These are phyloP conservation scores for Agrochola lota DNA, from an alignment of 2,888 invertebrate genomes.

Conservation along the genomic window DNA sequence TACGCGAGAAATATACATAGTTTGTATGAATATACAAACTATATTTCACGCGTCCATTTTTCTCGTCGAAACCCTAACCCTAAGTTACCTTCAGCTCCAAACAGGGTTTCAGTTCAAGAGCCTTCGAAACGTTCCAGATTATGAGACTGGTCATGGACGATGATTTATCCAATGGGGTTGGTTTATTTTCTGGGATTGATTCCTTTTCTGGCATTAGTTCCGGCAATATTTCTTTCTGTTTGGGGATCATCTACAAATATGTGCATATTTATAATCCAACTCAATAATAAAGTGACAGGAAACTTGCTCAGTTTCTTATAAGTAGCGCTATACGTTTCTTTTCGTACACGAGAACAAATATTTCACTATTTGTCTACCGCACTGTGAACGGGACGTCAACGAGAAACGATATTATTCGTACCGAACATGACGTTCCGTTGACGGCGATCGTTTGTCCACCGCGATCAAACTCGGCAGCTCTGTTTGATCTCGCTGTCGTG, in stretches of 20 bases:
- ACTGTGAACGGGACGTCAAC: no score
- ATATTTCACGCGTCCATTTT: not conserved
- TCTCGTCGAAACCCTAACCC: not conserved
- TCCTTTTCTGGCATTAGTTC: not conserved
- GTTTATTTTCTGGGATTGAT: not conserved
- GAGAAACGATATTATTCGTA: no score
- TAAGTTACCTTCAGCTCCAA: slow-evolving; percentile 79
- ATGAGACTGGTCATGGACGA: slow-evolving; percentile 81
- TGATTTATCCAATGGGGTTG: slow-evolving; percentile 25
- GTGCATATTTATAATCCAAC: not conserved
- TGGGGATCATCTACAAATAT: slow-evolving; percentile 28
- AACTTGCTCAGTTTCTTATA: not conserved
- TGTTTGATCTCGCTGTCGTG: no score
- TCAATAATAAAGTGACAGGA: not conserved
- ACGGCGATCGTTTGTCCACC: no score
- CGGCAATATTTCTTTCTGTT: not conserved
- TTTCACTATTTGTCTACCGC: no score
- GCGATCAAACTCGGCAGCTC: no score
- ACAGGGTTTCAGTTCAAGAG: slow-evolving; percentile 77
- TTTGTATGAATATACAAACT: not conserved
- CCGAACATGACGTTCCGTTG: no score
- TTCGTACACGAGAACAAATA: not conserved
- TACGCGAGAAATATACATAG: no score
- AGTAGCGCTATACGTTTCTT: not conserved
- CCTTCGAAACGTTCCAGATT: slow-evolving; percentile 85